Percentiles rank a stretch among this genome's conserved stretches.
Conservation (phyloP, 2,113 vertebrate species). For the Bucco capensis region DNA sequence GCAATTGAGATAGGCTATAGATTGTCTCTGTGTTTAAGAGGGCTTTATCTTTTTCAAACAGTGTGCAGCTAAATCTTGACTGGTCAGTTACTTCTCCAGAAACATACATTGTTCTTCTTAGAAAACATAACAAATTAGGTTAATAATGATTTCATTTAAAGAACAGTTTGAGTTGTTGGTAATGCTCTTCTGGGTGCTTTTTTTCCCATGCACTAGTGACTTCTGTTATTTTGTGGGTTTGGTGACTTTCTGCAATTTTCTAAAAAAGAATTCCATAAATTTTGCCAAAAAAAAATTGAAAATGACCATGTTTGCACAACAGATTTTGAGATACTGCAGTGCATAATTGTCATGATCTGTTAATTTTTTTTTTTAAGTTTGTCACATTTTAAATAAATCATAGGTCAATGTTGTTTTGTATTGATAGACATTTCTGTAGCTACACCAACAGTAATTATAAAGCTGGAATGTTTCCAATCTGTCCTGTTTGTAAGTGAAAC, state of each 20-base stretch:
- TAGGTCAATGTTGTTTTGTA: not conserved
- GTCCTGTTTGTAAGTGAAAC: not conserved
- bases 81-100: not conserved
- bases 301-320: not conserved
- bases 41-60: not conserved
- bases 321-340: not conserved
- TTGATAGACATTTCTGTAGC: not conserved
- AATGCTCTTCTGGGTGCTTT: not conserved
- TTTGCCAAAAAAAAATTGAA: not conserved
- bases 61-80: not conserved
- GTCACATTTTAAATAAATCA: not conserved
- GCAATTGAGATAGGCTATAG: not conserved
- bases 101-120: not conserved
- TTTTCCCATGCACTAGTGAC: not conserved
- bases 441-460: not conserved
- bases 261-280: not conserved
- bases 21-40: not conserved
- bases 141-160: not conserved
- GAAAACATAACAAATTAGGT: not conserved
- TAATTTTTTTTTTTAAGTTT: not conserved
- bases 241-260: not conserved
- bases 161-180: not conserved
- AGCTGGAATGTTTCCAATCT: not conserved
- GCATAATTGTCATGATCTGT: not conserved
- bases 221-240: not conserved